These are phyloP conservation scores for Thymelicus sylvestris DNA, from an alignment of 2,888 invertebrate genomes.

Conservation along the genomic window DNA sequence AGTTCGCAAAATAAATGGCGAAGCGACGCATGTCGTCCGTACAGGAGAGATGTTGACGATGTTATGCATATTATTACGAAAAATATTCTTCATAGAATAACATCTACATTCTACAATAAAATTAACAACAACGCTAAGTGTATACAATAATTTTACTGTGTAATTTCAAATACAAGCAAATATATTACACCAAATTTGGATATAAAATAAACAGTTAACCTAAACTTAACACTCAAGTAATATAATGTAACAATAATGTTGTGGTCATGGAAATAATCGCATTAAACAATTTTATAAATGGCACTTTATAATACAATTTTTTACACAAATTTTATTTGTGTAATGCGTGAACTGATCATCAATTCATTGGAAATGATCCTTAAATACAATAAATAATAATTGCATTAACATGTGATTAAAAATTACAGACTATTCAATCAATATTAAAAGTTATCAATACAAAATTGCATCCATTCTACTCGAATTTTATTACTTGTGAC, in stretches of 20 bases:
- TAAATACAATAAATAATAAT: constrained; percentile 42
- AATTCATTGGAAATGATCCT: constrained; percentile 19
- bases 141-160: constrained; percentile 44
- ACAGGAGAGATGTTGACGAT: too few relatives aligned
- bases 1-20: too few relatives aligned
- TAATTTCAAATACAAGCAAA: constrained; percentile 45
- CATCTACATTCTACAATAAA: constrained; percentile 7
- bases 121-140: constrained; percentile 32
- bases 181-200: constrained; percentile 51
- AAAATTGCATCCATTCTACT: constrained; percentile 25
- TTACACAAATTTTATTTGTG: constrained; percentile 49
- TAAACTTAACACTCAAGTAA: constrained; percentile 37
- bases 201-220: constrained; percentile 47
- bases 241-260: constrained; percentile 40
- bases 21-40: too few relatives aligned
- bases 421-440: constrained; percentile 21
- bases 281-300: constrained; percentile 42
- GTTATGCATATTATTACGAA: too few relatives aligned
- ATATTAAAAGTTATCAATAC: constrained; percentile 30
- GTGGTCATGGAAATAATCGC: constrained; percentile 41
- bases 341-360: constrained; percentile 27
- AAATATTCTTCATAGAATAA: too few relatives aligned
- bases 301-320: constrained; percentile 52
- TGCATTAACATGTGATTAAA: constrained; percentile 17
- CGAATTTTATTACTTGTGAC: constrained; percentile 15